Evolutionary conservation across 2,888 invertebrate genomes (phyloP), one percentile per base, ranked within the genome.

Genomic region (Nomada ruficornis): DNA sequence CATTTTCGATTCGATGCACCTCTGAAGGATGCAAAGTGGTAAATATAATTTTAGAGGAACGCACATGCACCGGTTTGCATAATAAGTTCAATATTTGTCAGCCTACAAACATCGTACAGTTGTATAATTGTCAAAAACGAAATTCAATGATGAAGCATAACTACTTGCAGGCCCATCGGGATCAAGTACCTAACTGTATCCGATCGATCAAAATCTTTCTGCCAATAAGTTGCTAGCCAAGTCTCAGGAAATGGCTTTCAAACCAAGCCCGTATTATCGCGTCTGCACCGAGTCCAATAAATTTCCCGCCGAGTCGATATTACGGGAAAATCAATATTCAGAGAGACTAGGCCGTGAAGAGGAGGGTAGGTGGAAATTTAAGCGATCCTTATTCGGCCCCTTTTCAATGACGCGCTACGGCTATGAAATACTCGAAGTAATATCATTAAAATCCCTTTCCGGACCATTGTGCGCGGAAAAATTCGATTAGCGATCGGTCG

Each of bases 401-500:
- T 54, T 70, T 65, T 60, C 59, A 18, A 50, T 29, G 26, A 13
- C n/a, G 57, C n/a, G 52, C 44, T 54, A 50, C 65, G 20, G 15
- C 50, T 26, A 13, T 60, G 72, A 67, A 80, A 72, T 42, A 67
- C 80, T 63, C 65, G 50, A 50, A 20, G 44, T 72, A 72, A 80
- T 80, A 80, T 80, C 72, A 72, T 80, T 80, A 80, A 80, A 80
- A 80, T 73, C 67, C 62, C 57, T 65, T 70, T 68, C 65, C 73
- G 44, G 62, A 2, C 67, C 80, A 80, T 80, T 80, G 80, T 63
- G 57, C 80, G 42, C 67, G 67, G 47, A 69, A 80, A 80, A 80
- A 80, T 80, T 80, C 67, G 72, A 80, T 80, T 80, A 67, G 54
- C 72, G 80, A 80, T 59, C 80, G 67, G 72, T 67, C 67, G 80